Evolutionary conservation across 2,888 invertebrate genomes (phyloP).

Genomic region (Chymomyza amoena): DNA sequence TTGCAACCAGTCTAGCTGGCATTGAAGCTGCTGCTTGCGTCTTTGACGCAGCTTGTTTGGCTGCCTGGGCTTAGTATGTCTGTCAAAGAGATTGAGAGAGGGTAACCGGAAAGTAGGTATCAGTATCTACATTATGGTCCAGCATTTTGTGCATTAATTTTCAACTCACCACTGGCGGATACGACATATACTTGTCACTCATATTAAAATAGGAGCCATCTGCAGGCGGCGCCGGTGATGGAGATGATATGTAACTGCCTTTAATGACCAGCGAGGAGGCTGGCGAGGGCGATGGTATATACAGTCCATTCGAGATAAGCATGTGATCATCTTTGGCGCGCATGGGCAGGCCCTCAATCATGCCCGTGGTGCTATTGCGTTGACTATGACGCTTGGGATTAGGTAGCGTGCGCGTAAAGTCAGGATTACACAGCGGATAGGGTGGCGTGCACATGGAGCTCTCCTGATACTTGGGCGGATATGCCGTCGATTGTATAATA

Average conservation of each 20-base stretch:
- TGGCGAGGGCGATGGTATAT: slow-evolving; percentile 76
- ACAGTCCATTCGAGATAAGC: slow-evolving; percentile 75
- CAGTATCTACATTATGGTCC: background rate
- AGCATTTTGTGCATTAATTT: background rate
- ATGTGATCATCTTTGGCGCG: slow-evolving; percentile 77
- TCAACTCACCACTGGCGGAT: slow-evolving; percentile 76
- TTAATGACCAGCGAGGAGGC: slow-evolving; percentile 77
- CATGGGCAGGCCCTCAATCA: slow-evolving; percentile 63
- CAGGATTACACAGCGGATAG: slow-evolving; percentile 74
- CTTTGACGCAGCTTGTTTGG: background rate
- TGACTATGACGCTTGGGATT: slow-evolving; percentile 76
- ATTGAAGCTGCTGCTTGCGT: slow-evolving; percentile 39
- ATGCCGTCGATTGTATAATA: slow-evolving; percentile 76
- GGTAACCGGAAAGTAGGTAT: background rate
- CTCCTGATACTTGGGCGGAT: slow-evolving; percentile 76
- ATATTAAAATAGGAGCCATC: slow-evolving; percentile 77
- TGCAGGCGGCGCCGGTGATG: slow-evolving; percentile 76
- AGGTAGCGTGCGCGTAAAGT: slow-evolving; percentile 76
- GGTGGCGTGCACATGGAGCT: slow-evolving; percentile 77
- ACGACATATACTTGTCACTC: slow-evolving; percentile 77
- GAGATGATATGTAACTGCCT: slow-evolving; percentile 77
- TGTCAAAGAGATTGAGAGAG: slow-evolving; percentile 29
- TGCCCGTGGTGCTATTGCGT: slow-evolving; percentile 66
- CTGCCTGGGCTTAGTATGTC: slow-evolving; percentile 54
- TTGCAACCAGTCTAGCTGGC: slow-evolving; percentile 69